phyloP scores from a whole-genome alignment of 2,797 vertebrate genomes.

The Bradypodion pumilum region DNA sequence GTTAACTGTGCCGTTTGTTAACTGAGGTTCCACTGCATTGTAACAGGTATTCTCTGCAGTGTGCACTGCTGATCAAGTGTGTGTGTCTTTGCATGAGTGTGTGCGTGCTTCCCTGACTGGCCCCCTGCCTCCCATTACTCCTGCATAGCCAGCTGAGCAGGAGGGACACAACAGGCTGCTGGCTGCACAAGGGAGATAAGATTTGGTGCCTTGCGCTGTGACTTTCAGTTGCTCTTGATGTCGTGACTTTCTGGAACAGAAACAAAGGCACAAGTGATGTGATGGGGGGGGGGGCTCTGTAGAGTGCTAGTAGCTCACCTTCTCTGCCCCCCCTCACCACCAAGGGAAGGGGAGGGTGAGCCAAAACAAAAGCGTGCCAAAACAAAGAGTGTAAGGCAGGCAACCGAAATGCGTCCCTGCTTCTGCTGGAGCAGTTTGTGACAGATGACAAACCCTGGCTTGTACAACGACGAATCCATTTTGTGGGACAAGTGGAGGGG shows the following conservation, averaged over 20 bases:
- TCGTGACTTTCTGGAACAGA: conserved; percentile 56
- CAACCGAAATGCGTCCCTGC: too few species aligned
- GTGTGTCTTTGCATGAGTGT: neutral
- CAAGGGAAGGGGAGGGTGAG: neutral
- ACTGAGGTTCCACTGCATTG: too few species aligned
- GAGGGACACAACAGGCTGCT: neutral
- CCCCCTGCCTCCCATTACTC: neutral
- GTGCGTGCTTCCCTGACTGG: neutral
- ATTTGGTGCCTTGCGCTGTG: conserved; percentile 60
- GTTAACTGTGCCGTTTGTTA: too few species aligned
- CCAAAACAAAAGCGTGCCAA: neutral
- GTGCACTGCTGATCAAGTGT: neutral
- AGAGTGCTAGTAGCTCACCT: neutral
- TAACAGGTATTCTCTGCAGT: neutral
- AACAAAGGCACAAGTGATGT: conserved; percentile 27
- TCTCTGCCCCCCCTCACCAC: neutral
- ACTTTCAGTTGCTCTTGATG: conserved; percentile 73
- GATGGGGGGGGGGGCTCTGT: neutral
- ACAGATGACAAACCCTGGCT: too few species aligned
- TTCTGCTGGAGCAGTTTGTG: too few species aligned
- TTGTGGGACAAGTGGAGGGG: too few species aligned
- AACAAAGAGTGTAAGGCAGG: neutral
- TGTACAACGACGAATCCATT: too few species aligned
- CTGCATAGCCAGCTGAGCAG: neutral
- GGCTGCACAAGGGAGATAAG: conserved; percentile 63